Base-by-base conservation (phyloP, 1,140 invertebrate species). In the Drosophila seguyi region DNA sequence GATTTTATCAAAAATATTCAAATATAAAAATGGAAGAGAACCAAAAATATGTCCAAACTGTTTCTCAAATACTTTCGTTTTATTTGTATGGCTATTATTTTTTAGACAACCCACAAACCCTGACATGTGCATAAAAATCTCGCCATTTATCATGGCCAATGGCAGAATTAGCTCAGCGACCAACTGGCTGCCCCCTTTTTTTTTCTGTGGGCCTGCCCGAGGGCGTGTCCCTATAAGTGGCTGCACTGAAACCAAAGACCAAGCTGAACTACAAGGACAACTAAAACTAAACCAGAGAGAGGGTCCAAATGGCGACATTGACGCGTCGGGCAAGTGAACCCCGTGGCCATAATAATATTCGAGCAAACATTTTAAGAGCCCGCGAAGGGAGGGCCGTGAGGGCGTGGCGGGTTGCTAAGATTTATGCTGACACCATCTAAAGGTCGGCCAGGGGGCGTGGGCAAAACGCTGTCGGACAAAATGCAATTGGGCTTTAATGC, bases 401-500 rank as follows among this genome's bases (percentile, higher is more conserved):
- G 73, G 72, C 34, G 72, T 75, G 72, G 60, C 71, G 42, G 59
- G 41, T 27, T 20, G 34, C 25, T 20, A 25, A 53, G 72, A 75
- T 75, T 75, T 58, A 66, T 75, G 68, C 38, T 31, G 68, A 50
- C 55, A 34, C 39, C 47, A 47, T 31, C 38, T 57, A 52, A 52
- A 66, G 73, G 73, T 75, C 52, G 29, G 13, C 18, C 6, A 20
- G n/a, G 41, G 59, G 59, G 48, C 59, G 22, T 10, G 22, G 47
- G 29, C 18, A n/a, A 68, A 57, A 34, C 34, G 58, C 62, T 34
- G 47, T 55, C 42, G 14, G 55, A 60, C 42, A 67, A 62, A 67
- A 29, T 84, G 69, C 74, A 86, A 86, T 86, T 86, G 84, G 75
- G 65, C 79, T 86, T 83, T 79, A 86, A 86, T 83, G 79, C 71